Percentiles rank a stretch among this genome's conserved stretches.
Conservation (phyloP, 2,888 invertebrate species). For the Pyrocoelia pectoralis region DNA sequence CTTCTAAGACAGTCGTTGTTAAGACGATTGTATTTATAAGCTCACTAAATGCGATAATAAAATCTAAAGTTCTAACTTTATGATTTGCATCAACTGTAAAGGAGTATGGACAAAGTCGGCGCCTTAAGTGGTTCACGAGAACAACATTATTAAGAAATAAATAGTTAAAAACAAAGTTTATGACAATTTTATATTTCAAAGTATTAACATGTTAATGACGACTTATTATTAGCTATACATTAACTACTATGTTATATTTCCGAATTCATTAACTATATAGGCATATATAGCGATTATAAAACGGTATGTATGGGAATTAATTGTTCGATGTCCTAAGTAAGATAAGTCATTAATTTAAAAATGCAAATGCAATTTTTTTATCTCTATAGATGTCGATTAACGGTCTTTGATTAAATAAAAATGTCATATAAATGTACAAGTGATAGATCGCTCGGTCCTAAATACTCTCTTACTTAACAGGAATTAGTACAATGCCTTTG, state of each 20-base stretch:
- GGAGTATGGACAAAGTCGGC: slow-evolving; percentile 21
- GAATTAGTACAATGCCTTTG: slow-evolving; percentile 1
- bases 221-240: slow-evolving; percentile 49
- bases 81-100: slow-evolving; percentile 20
- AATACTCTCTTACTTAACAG: not conserved
- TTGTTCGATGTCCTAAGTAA: not conserved
- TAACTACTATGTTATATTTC: slow-evolving; percentile 38
- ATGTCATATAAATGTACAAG: not conserved
- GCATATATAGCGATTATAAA: not conserved
- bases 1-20: too few relatives aligned
- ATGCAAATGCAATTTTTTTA: not conserved
- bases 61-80: slow-evolving; percentile 36
- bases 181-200: slow-evolving; percentile 11
- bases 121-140: slow-evolving; percentile 23
- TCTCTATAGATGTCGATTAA: not conserved
- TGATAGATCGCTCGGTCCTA: slow-evolving; percentile 7
- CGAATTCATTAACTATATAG: not conserved
- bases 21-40: not conserved
- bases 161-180: slow-evolving; percentile 27
- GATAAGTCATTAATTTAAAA: not conserved
- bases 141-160: slow-evolving; percentile 28
- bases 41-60: slow-evolving; percentile 36
- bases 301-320: not conserved
- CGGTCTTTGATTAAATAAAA: not conserved
- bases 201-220: slow-evolving; percentile 11